Conservation (phyloP, 1,140 invertebrate species). For the Paracyclopina nana region DNA sequence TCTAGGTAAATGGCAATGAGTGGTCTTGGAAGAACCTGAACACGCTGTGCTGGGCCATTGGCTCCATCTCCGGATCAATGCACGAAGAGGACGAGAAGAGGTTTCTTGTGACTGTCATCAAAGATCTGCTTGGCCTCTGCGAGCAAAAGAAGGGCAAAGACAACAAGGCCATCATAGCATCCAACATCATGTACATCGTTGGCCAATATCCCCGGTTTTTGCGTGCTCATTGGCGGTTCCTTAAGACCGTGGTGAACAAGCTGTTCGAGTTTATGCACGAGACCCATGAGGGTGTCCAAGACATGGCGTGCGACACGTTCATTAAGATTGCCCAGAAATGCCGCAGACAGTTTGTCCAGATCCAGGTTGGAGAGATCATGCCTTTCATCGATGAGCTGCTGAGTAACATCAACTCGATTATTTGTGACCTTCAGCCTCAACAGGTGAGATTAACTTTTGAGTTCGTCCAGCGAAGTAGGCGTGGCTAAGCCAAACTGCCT, state of each 20-base stretch:
- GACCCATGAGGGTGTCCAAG: constrained; percentile 96
- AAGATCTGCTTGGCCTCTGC: constrained; percentile 90
- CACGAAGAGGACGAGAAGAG: constrained; percentile 97
- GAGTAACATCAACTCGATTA: constrained; percentile 83
- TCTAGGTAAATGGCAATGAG: constrained; percentile 86
- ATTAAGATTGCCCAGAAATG: constrained; percentile 99
- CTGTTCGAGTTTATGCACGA: constrained; percentile 99
- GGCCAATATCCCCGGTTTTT: constrained; percentile 98
- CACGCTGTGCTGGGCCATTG: constrained; percentile 98
- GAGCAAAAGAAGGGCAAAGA: constrained; percentile 99
- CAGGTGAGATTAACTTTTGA: constrained; percentile 38
- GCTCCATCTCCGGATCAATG: constrained; percentile 97
- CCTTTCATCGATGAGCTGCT: constrained; percentile 99
- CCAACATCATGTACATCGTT: constrained; percentile 99
- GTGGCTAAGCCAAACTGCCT: background rate
- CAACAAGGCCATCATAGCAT: constrained; percentile 99
- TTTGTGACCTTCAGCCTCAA: constrained; percentile 92
- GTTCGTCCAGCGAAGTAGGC: background rate
- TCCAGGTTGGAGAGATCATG: constrained; percentile 84
- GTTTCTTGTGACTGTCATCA: constrained; percentile 97
- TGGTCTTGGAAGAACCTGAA: constrained; percentile 99
- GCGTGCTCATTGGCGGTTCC: constrained; percentile 97
- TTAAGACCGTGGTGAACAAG: constrained; percentile 99
- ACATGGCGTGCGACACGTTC: constrained; percentile 99
- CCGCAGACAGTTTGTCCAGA: constrained; percentile 85